Base-by-base conservation (phyloP, 2,888 invertebrate genomes). In the Hirtodrosophila alboralis region DNA sequence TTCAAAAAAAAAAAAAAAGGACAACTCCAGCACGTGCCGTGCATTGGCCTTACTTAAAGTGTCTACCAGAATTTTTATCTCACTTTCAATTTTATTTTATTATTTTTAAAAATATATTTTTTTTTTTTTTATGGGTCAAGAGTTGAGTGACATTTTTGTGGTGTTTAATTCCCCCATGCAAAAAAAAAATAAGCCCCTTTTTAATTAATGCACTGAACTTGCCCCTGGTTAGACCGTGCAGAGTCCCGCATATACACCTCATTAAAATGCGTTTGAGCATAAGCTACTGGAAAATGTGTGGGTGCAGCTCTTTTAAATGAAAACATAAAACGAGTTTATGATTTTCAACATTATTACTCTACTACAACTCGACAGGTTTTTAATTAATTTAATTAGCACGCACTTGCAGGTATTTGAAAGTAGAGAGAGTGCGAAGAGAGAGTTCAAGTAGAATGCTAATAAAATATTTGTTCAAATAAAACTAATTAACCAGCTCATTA, bases 281-380 rank as follows among this genome's bases (percentile, higher is more conserved):
- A 54, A 38, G 43, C 36, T 40, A n/a, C n/a, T 61, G 41, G 34
- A 36, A n/a, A n/a, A 34, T 40, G 49, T 52, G 40, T 41, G 18
- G 4, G 4, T 2, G 40, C 37, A 36, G 41, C 54, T 53, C 58
- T 47, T 41, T 54, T 52, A 65, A 84, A 65, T 72, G 54, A 72
- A 85, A 68, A 69, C 85, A 75, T 84, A 75, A 65, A 85, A 72
- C 61, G 65, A 65, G 65, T 75, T 79, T 62, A 75, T 85, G 63
- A 59, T 66, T 66, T 72, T 75, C 49, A 59, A 49, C 40, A 47
- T 41, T 38, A 45, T 58, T 59, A 33, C 14, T 44, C 54, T 38
- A 33, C 28, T 26, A 33, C 47, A 47, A 28, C 40, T 58, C 43
- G 40, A 37, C 68, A 56, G 59, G 66, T 61, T 80, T 67, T 65